A percentile compares a stretch with the other conserved stretches of the same genome.
These are phyloP conservation scores for Stenoptilia bipunctidactyla DNA, from an alignment of 2,888 invertebrate species.

Conservation along the genomic window DNA sequence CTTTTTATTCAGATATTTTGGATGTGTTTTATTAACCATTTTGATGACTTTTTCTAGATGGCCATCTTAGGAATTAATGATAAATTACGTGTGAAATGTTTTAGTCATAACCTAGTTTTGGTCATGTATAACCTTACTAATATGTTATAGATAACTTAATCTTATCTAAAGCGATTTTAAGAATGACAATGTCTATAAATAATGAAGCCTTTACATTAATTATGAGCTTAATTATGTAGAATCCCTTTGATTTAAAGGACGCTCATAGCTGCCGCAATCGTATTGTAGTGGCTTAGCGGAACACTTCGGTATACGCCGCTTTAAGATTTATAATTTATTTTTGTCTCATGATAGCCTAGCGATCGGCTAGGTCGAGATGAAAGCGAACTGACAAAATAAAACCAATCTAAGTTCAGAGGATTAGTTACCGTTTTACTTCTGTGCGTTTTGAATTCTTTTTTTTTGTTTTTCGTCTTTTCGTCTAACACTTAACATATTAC, in stretches of 20 bases:
- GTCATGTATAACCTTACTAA: too few species aligned
- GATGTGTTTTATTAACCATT: too few species aligned
- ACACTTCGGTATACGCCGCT: constrained; percentile 42
- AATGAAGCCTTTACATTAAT: constrained; percentile 64
- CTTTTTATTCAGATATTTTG: too few species aligned
- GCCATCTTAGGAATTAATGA: too few species aligned
- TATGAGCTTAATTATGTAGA: constrained; percentile 69
- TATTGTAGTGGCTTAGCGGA: constrained; percentile 65
- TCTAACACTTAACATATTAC: too few species aligned
- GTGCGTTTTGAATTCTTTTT: too few species aligned
- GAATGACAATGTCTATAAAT: constrained; percentile 64
- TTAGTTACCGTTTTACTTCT: constrained; percentile 23
- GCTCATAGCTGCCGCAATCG: constrained; percentile 65
- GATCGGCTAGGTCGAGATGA: constrained; percentile 43
- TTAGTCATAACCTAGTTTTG: constrained; percentile 26
- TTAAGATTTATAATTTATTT: constrained; percentile 57
- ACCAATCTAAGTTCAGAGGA: constrained; percentile 48
- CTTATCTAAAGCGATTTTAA: constrained; percentile 44
- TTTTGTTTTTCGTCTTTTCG: background rate
- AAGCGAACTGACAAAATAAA: constrained; percentile 58
- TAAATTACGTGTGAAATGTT: too few species aligned
- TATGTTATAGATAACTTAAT: too few species aligned
- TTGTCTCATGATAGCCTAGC: constrained; percentile 43
- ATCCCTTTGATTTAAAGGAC: constrained; percentile 70
- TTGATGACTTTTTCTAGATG: too few species aligned